These are phyloP conservation scores for Acromyrmex heyeri DNA, from an alignment of 1,140 invertebrate species.

Conservation along the genomic window DNA sequence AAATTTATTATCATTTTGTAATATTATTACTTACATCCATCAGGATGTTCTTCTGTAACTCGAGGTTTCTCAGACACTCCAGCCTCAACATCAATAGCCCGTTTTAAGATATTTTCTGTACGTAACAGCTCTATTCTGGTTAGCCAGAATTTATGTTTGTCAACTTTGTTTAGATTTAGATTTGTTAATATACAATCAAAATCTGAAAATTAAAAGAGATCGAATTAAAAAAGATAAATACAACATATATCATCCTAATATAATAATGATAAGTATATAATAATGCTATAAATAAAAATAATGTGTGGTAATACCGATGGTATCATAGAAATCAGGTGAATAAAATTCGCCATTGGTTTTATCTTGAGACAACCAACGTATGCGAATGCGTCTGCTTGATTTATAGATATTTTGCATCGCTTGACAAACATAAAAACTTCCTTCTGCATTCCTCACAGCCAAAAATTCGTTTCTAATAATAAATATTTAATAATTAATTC, in stretches of 20 bases:
- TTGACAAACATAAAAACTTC: constrained; percentile 96
- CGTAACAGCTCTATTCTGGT: constrained; percentile 91
- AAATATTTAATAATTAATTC: constrained; percentile 63
- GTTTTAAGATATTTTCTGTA: constrained; percentile 94
- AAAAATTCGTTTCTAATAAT: constrained; percentile 93
- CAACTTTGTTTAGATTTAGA: constrained; percentile 91
- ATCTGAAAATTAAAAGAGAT: constrained; percentile 88
- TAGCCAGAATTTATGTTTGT: constrained; percentile 91
- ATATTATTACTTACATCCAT: constrained; percentile 90
- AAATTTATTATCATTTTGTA: background rate
- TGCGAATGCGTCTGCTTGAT: constrained; percentile 93
- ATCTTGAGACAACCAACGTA: constrained; percentile 95
- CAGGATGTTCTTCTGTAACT: constrained; percentile 94
- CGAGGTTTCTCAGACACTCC: constrained; percentile 89
- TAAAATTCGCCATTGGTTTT: constrained; percentile 91
- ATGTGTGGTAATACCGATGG: constrained; percentile 89
- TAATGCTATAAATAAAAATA: constrained; percentile 14
- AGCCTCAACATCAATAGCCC: constrained; percentile 94
- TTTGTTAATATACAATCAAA: constrained; percentile 96
- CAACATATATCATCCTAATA: background rate
- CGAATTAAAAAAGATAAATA: constrained; percentile 26
- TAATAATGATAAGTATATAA: constrained; percentile 10
- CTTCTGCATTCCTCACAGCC: constrained; percentile 95
- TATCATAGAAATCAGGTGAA: constrained; percentile 96
- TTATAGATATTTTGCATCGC: constrained; percentile 96